phyloP scores from a whole-genome alignment of 1,140 invertebrate genomes.

The Ectropis grisescens region DNA sequence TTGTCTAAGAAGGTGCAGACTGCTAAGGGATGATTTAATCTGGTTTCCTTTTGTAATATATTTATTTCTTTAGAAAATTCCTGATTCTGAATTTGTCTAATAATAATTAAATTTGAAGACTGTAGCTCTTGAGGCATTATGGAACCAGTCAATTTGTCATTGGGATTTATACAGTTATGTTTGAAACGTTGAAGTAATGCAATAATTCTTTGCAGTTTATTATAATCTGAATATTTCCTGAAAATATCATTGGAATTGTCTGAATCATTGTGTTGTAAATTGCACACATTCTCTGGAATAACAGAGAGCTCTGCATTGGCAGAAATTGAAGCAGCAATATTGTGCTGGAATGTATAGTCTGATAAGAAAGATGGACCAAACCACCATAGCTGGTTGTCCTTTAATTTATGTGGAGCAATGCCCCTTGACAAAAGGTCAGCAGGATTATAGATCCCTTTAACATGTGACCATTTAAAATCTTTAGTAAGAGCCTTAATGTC shows the following conservation, averaged over 20 bases:
- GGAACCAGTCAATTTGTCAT: no score
- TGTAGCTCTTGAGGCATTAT: conserved; percentile 1
- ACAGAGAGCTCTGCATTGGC: no score
- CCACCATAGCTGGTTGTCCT: conserved; percentile 8
- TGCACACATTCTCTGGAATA: no score
- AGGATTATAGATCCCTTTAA: conserved; percentile 15
- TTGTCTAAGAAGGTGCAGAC: conserved; percentile 19
- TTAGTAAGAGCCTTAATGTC: conserved; percentile 27
- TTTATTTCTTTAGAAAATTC: conserved; percentile 6
- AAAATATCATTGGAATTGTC: no score
- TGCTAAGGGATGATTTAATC: conserved; percentile 4
- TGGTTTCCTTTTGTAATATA: conserved; percentile 1
- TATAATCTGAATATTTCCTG: no score
- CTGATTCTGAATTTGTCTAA: conserved; percentile 8
- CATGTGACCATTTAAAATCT: conserved; percentile 7
- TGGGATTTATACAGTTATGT: no score
- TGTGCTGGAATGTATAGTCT: no score
- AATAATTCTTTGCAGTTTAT: no score
- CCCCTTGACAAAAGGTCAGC: conserved; percentile 22
- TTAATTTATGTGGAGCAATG: conserved; percentile 1
- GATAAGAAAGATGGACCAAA: conserved; percentile 1
- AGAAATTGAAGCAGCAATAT: no score
- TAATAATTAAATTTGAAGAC: conserved; percentile 2
- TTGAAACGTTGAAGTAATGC: no score
- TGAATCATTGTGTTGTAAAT: no score